These are phyloP conservation scores for Mus musculus DNA, from an alignment of 2,113 vertebrate genomes.

Conservation along the genomic window GRCm39 chrX:139210501-139211000, in stretches of 20 bases:
- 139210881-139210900: slow-evolving; percentile 52
- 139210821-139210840: slow-evolving; percentile 71
- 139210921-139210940: background rate
- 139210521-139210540: slow-evolving; percentile 19
- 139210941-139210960: background rate
- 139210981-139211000: background rate
- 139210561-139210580: background rate
- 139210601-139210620: background rate
- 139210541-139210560: background rate
- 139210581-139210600: no score
- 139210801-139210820: slow-evolving; percentile 49
- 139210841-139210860: slow-evolving; percentile 63
- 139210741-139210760: slow-evolving; percentile 60
- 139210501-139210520: background rate
- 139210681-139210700: slow-evolving; percentile 19
- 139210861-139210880: slow-evolving; percentile 65
- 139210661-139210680: slow-evolving; percentile 41
- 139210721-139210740: slow-evolving; percentile 55
- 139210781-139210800: slow-evolving; percentile 43
- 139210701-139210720: no score
- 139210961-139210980: background rate
- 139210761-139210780: slow-evolving; percentile 61
- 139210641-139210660: slow-evolving; percentile 33
- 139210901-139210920: slow-evolving; percentile 31
- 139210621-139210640: slow-evolving; percentile 36